Conservation (phyloP, 2,797 vertebrate species). For the Petrocephalus schoutedeni region DNA sequence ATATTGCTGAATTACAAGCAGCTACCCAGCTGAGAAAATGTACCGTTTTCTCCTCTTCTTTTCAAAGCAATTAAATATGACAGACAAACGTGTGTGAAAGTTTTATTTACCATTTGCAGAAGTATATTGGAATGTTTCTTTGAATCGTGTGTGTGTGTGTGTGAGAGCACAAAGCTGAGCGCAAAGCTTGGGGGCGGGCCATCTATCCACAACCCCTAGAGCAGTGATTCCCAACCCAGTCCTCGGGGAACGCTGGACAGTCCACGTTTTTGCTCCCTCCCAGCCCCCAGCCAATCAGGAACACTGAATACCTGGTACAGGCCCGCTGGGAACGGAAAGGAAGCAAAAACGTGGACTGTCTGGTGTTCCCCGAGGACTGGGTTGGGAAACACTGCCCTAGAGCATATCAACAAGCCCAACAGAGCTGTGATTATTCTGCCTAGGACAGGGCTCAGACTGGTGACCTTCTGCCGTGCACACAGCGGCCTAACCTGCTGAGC, state of each 20-base stretch:
- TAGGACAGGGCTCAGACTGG: neutral
- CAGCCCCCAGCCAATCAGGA: no score
- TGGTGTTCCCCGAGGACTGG: no score
- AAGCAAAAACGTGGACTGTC: no score
- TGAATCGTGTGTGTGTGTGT: no score
- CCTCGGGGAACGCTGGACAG: no score
- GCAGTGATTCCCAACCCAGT: no score
- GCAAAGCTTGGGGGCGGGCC: neutral
- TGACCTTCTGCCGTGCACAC: neutral
- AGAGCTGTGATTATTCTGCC: neutral
- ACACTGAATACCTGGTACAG: no score
- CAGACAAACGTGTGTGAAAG: neutral
- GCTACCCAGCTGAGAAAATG: neutral
- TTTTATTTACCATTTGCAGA: neutral
- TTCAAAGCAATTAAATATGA: constrained; percentile 3
- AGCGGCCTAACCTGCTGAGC: neutral
- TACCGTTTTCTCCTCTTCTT: neutral
- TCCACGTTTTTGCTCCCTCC: no score
- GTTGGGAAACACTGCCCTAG: neutral
- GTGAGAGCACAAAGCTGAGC: neutral
- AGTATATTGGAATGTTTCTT: neutral
- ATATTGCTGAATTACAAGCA: neutral
- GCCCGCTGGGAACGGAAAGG: no score
- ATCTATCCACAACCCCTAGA: neutral
- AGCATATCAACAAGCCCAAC: neutral